A percentile compares a stretch with the other conserved stretches of the same genome.
Evolutionary conservation across 1,140 invertebrate species (phyloP).

Genomic region (Drosophila asahinai): DNA sequence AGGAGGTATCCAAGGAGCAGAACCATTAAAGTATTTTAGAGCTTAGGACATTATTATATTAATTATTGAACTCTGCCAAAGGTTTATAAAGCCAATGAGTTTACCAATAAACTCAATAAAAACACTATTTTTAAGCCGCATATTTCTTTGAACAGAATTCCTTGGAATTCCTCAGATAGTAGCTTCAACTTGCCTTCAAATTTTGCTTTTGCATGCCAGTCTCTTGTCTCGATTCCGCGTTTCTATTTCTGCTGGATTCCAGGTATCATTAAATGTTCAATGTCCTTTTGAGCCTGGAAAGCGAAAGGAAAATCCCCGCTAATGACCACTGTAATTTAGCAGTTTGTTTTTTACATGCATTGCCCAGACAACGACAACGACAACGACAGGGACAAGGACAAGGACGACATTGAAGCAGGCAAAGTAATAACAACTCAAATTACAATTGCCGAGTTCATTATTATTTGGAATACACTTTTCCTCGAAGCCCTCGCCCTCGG

Average conservation of each 20-base stretch:
- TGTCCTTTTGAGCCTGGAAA: slow-evolving; percentile 3
- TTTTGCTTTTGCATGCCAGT: not conserved
- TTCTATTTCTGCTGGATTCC: slow-evolving; percentile 13
- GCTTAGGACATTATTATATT: too few relatives aligned
- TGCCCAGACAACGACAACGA: slow-evolving; percentile 25
- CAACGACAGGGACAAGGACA: slow-evolving; percentile 1
- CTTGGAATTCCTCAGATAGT: not conserved
- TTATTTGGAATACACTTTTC: slow-evolving; percentile 13
- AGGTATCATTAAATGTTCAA: slow-evolving; percentile 44
- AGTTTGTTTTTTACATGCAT: slow-evolving; percentile 17
- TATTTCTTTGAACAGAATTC: not conserved
- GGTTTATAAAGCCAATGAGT: too few relatives aligned
- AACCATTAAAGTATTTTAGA: too few relatives aligned
- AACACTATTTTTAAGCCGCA: not conserved
- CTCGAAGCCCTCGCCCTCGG: not conserved
- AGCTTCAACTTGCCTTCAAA: not conserved
- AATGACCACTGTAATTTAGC: slow-evolving; percentile 32
- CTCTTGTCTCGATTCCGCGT: not conserved
- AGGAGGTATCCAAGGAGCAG: too few relatives aligned
- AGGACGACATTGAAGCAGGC: not conserved
- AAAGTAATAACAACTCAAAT: slow-evolving; percentile 42
- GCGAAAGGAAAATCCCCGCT: slow-evolving; percentile 28
- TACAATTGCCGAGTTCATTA: slow-evolving; percentile 33
- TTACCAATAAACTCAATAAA: not conserved
- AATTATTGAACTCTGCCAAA: too few relatives aligned